A percentile compares a stretch with the other conserved stretches of the same genome.
phyloP scores from a whole-genome alignment of 2,888 invertebrate genomes.

The Bombylius major region DNA sequence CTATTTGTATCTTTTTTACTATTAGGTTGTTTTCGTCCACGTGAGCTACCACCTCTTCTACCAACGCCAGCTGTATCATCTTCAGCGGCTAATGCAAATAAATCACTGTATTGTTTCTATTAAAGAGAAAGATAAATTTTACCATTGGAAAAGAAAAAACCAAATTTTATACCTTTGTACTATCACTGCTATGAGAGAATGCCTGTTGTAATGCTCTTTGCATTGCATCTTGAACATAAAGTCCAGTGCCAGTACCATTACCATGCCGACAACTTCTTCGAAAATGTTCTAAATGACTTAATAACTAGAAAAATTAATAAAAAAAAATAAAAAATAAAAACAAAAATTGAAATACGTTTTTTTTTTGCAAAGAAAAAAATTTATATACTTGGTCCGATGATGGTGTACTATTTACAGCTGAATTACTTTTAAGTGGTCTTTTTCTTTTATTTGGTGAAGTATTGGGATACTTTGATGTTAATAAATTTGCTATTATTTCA shows the following conservation, averaged over 20 bases:
- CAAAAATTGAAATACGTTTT: background rate
- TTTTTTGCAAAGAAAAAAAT: background rate
- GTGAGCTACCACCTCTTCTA: slow-evolving; percentile 48
- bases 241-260: slow-evolving; percentile 49
- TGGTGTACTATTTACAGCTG: slow-evolving; percentile 55
- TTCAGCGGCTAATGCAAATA: slow-evolving; percentile 82
- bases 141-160: background rate
- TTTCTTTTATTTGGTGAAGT: slow-evolving; percentile 87
- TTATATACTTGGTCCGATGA: slow-evolving; percentile 57
- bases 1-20: slow-evolving; percentile 40
- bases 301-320: slow-evolving; percentile 41
- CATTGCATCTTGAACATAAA: slow-evolving; percentile 82
- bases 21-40: slow-evolving; percentile 45
- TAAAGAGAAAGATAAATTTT: background rate
- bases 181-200: slow-evolving; percentile 76
- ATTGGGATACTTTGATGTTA: slow-evolving; percentile 72
- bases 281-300: slow-evolving; percentile 86
- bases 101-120: slow-evolving; percentile 75
- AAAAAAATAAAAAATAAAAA: slow-evolving; percentile 14
- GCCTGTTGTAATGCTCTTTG: slow-evolving; percentile 83
- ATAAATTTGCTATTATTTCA: slow-evolving; percentile 62
- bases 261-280: slow-evolving; percentile 51
- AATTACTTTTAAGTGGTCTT: slow-evolving; percentile 61
- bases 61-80: slow-evolving; percentile 59
- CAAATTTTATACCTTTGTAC: slow-evolving; percentile 49